phyloP scores from a whole-genome alignment of 2,113 vertebrate genomes.

The Hyperoodon ampullatus region DNA sequence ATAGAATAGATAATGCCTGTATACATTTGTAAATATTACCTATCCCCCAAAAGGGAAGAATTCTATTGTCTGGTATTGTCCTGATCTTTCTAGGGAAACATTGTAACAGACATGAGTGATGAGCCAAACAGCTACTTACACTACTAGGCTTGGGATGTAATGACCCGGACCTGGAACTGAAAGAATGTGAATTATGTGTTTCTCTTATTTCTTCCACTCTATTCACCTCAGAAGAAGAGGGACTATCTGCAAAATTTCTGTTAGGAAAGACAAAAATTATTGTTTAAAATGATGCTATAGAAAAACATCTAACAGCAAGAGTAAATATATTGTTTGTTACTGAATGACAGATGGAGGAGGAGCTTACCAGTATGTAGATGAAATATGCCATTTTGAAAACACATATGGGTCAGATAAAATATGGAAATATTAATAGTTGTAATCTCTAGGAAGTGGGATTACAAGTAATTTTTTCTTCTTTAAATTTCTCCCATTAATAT shows the following conservation, averaged over 20 bases:
- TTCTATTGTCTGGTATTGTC: neutral
- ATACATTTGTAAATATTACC: constrained; percentile 43
- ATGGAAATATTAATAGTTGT: neutral
- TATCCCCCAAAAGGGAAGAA: neutral
- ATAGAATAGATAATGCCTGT: neutral
- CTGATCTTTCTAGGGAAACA: neutral
- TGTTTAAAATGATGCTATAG: neutral
- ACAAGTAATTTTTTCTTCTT: neutral
- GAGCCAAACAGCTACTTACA: neutral
- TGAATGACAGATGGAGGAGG: neutral
- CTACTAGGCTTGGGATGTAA: neutral
- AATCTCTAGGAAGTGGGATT: neutral
- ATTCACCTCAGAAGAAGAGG: neutral
- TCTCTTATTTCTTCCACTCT: neutral
- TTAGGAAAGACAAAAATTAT: neutral
- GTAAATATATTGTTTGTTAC: neutral
- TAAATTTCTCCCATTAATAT: neutral
- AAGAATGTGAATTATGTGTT: neutral
- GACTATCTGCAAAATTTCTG: neutral
- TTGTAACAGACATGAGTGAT: neutral
- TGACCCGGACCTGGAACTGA: neutral
- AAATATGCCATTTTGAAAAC: neutral
- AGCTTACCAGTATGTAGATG: neutral
- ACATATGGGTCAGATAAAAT: neutral
- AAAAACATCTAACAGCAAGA: neutral